A percentile compares a stretch with the other conserved stretches of the same genome.
Conservation (phyloP, 2,888 invertebrate species). For the Drosophila fulvimacula region DNA sequence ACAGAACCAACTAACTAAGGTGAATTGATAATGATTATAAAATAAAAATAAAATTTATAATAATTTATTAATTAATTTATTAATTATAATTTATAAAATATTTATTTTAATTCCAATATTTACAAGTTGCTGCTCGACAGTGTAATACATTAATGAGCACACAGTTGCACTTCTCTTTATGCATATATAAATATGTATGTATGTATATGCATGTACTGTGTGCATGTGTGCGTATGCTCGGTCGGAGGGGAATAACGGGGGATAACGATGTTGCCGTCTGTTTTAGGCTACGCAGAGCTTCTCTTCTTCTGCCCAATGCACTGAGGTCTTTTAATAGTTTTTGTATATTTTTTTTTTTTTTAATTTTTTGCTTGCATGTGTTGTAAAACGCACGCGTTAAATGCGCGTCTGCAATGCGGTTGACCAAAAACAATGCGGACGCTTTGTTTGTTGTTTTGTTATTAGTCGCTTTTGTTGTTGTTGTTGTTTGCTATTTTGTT, state of each 20-base stretch:
- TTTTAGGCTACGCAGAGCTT: conserved; percentile 28
- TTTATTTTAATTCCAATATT: not conserved
- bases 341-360: not conserved
- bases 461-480: conserved; percentile 31
- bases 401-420: conserved; percentile 69
- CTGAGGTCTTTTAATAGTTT: conserved; percentile 63
- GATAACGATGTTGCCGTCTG: conserved; percentile 26
- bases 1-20: not conserved
- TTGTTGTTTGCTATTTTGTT: conserved; percentile 38
- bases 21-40: not conserved
- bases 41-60: not conserved
- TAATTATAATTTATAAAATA: not conserved
- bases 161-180: conserved; percentile 13
- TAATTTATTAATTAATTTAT: not conserved
- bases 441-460: conserved; percentile 61
- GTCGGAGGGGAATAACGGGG: not conserved
- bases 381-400: conserved; percentile 50
- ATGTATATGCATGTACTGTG: not conserved
- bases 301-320: conserved; percentile 35
- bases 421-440: conserved; percentile 72
- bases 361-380: conserved; percentile 32
- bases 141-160: conserved; percentile 26
- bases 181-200: conserved; percentile 1
- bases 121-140: conserved; percentile 21
- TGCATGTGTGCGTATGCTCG: not conserved